A percentile compares a stretch with the other conserved stretches of the same genome.
Conservation (phyloP, 2,888 invertebrate genomes). For the Scelioninae gen. 2 region DNA sequence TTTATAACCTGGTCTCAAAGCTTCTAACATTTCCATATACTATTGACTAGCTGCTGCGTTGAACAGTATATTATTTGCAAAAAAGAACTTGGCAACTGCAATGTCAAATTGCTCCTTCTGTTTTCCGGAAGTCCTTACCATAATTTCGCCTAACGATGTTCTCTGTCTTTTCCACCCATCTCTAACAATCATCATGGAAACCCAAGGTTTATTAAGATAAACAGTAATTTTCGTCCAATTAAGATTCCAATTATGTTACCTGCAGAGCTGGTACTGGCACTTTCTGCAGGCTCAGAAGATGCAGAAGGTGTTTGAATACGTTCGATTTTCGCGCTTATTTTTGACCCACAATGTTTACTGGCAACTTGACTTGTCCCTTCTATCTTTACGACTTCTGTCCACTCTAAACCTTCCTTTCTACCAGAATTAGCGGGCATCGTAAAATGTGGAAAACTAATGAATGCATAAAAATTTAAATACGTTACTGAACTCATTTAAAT, state of each 20-base stretch:
- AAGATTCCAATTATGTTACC: neutral
- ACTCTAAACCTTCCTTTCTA: slow-evolving; percentile 14
- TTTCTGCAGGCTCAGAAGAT: too few species aligned
- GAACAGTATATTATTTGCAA: slow-evolving; percentile 5
- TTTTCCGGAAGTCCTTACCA: neutral
- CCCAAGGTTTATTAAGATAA: neutral
- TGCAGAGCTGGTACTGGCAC: neutral
- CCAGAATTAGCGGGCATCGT: slow-evolving; percentile 15
- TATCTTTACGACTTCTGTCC: slow-evolving; percentile 5
- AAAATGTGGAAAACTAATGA: too few species aligned
- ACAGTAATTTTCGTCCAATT: neutral
- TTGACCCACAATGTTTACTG: slow-evolving; percentile 10
- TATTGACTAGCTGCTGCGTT: slow-evolving; percentile 11
- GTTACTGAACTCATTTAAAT: too few species aligned
- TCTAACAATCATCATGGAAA: neutral
- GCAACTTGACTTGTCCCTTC: neutral
- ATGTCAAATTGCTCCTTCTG: neutral
- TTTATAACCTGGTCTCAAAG: slow-evolving; percentile 8
- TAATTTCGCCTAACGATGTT: neutral
- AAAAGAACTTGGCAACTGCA: slow-evolving; percentile 1
- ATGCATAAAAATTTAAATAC: too few species aligned
- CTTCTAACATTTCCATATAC: slow-evolving; percentile 3
- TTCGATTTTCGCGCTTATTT: slow-evolving; percentile 27
- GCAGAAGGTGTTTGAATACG: too few species aligned
- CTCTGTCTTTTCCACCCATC: neutral